A percentile compares a stretch with the other conserved stretches of the same genome.
These are phyloP conservation scores for Anisognathus igniventris DNA, from an alignment of 2,797 vertebrate genomes.

Conservation along the genomic window DNA sequence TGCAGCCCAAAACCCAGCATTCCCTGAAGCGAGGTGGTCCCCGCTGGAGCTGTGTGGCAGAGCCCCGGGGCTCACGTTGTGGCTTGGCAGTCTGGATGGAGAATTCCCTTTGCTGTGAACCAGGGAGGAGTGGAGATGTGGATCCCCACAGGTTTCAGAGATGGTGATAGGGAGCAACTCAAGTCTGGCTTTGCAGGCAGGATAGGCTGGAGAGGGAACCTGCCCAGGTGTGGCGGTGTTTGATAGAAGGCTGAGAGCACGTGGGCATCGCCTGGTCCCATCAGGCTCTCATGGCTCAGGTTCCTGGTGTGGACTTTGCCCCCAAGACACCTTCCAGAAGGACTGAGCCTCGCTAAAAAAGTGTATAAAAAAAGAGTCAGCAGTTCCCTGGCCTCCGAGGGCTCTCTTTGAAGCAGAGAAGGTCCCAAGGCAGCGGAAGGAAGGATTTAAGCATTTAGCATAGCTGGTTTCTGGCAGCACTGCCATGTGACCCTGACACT, in stretches of 20 bases:
- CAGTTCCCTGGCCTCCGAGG: not conserved
- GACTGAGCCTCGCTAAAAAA: not conserved
- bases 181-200: not conserved
- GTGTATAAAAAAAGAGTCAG: not conserved
- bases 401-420: constrained; percentile 11
- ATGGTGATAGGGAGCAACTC: not conserved
- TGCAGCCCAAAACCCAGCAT: not conserved
- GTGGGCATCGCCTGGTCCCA: fast-evolving
- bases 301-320: not conserved
- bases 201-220: not conserved
- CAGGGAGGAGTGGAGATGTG: not conserved
- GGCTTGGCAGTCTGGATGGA: not conserved
- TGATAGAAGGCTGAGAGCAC: not conserved
- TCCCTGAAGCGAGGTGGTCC: not conserved
- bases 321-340: not conserved
- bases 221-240: fast-evolving
- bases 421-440: not conserved
- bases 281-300: not conserved
- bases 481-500: constrained; percentile 1
- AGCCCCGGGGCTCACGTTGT: not conserved
- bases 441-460: constrained; percentile 54
- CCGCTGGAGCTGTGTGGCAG: not conserved
- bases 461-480: constrained; percentile 12
- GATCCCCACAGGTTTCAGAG: not conserved
- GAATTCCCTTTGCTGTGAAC: not conserved